Percentiles rank a stretch among this genome's conserved stretches.
Evolutionary conservation across 2,113 vertebrate species (phyloP).

Genomic region (Nesogale talazaci): DNA sequence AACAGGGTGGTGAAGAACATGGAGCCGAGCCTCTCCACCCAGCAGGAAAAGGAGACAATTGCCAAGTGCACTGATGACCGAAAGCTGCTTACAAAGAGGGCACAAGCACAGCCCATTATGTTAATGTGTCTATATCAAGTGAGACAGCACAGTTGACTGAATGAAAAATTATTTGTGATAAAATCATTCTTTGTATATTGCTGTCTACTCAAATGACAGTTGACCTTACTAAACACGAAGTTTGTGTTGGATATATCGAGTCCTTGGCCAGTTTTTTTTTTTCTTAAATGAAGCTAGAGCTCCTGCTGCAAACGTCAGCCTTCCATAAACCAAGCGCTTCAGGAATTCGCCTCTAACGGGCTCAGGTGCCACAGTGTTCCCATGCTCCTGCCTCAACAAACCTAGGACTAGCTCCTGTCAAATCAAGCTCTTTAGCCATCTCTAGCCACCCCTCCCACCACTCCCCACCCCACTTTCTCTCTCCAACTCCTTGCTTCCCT

Average conservation of each 20-base stretch:
- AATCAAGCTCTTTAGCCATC: not conserved
- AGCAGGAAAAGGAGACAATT: not conserved
- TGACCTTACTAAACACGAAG: not conserved
- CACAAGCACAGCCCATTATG: not conserved
- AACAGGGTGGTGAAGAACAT: not conserved
- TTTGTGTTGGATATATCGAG: not conserved
- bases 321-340: too few species aligned
- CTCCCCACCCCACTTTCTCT: too few species aligned
- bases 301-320: too few species aligned
- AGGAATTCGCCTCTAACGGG: too few species aligned
- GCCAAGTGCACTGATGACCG: not conserved
- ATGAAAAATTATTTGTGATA: not conserved
- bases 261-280: not conserved
- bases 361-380: not conserved
- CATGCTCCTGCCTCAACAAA: not conserved
- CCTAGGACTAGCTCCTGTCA: not conserved
- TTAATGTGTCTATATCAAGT: not conserved
- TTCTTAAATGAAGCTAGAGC: too few species aligned
- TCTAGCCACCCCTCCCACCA: not conserved
- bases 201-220: not conserved
- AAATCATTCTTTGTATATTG: not conserved
- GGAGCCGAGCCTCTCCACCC: not conserved
- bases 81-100: not conserved
- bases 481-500: not conserved
- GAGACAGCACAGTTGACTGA: not conserved